Base-by-base conservation (phyloP, 2,113 vertebrate genomes). In the Hyla sarda region DNA sequence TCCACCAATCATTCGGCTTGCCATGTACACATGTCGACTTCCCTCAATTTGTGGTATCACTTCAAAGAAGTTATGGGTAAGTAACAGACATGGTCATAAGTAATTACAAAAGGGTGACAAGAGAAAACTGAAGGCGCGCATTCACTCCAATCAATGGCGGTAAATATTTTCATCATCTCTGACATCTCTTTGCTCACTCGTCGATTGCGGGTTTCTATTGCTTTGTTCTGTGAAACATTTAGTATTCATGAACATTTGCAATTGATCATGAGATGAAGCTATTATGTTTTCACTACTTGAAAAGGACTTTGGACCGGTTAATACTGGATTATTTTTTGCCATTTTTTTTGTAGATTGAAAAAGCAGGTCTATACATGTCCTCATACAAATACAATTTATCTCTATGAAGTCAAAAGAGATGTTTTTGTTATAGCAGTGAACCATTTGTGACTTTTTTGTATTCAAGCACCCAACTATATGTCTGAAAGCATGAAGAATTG, bases 21-120 rank as follows among this genome's bases (percentile, higher is more conserved):
- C 37, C 75, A 21, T 72, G 76, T 71, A 54, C 77, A 60, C 21
- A 58, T 41, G 62, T 32, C 62, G 25, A 21, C 50, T 71, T 85
- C 62, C 11, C 48, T 54, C 58, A 45, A 73, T 80, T 58, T 79
- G 65, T 72, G 48, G 48, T 32, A 73, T 23, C 11, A 7, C 21
- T 41, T 50, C 21, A 54, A 69, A 21, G 67, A 50, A 72, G 47
- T 47, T 81, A 45, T 56, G 69, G 23, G 11, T 7, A 84, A 37
- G 32, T 74, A 41, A 72, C 45, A 17, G n/a, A 21, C 82, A 60
- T 56, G 23, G 47, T n/a, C 37, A 62, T 47, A 62, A 62, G 72
- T 65, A 21, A 76, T 58, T 58, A 45, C 54, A 41, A 45, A 25
- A 12, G 21, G 69, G 13, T n/a, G 48, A 21, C 9, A 19, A 14